Evolutionary conservation across 2,113 vertebrate species (phyloP), one percentile per base, ranked within the genome.

Genomic region (Pipra filicauda): DNA sequence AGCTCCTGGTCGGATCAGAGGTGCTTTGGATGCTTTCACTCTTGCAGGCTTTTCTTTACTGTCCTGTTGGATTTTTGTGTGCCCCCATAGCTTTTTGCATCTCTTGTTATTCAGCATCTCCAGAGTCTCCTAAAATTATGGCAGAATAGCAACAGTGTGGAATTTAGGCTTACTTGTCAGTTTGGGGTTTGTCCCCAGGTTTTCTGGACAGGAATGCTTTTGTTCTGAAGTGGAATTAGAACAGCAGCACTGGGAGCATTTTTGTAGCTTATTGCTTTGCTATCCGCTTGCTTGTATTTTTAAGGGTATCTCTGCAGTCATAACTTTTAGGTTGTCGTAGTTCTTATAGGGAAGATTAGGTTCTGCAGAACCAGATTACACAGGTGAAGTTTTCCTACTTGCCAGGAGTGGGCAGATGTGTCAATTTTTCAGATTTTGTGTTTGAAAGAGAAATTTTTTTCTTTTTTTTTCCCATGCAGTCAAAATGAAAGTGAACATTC

Each of bases 401-500:
- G 0, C 15, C 11, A 35, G 20, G 23, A 1, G 11, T 61, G 85
- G 69, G 83, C 51, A 70, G 54, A 91, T 54, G 26, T 85, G 57
- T 83, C 58, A 49, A 46, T 82, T 78, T 83, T 93, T 88, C 49
- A 87, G 41, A 64, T 93, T 73, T 31, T 46, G 37, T 91, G 59
- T 85, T 96, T 46, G 91, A 78, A 76, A 94, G 85, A 62, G 43
- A 87, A 67, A n/a, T 64, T 61, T 69, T 57, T 51, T 58, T 20
- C 55, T 37, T 39, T 28, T 20, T 28, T 41, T 41, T 15, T 8
- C 85, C 54, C 49, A 21, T 24, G 5, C 79, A 89, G 75, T 95
- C 92, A 97, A 62, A 97, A 88, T 88, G 93, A 96, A 97, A 97
- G 75, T 72, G 80, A 96, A 73, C 78, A 78, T 95, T 97, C 66